Conservation (phyloP, 2,888 invertebrate genomes). For the Thereva nobilitata region DNA sequence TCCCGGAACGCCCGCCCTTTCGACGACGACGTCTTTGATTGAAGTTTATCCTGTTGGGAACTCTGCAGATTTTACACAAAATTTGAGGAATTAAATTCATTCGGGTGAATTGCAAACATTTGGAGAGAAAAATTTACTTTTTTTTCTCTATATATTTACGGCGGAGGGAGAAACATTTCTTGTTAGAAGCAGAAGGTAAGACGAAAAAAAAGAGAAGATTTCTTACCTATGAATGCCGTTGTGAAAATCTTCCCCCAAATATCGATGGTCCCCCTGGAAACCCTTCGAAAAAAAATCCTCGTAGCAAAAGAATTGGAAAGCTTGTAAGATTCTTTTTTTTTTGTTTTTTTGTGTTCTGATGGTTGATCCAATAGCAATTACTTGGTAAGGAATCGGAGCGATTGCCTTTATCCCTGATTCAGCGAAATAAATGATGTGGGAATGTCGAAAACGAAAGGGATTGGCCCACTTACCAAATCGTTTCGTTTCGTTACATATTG, state of each 20-base stretch:
- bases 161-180: not conserved
- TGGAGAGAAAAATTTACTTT: slow-evolving; percentile 16
- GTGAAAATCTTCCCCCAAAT: slow-evolving; percentile 3
- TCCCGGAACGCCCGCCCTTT: slow-evolving; percentile 2
- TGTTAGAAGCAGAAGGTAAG: not conserved
- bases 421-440: slow-evolving; percentile 6
- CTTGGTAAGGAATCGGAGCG: slow-evolving; percentile 1
- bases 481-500: slow-evolving; percentile 4
- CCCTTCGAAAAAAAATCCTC: not conserved
- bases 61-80: slow-evolving; percentile 18
- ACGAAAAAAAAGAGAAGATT: not conserved
- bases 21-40: slow-evolving; percentile 8
- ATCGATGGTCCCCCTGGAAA: not conserved
- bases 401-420: slow-evolving; percentile 18
- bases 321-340: slow-evolving; percentile 3
- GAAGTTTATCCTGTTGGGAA: slow-evolving; percentile 8
- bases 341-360: slow-evolving; percentile 5
- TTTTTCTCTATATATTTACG: not conserved
- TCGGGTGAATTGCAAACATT: slow-evolving; percentile 30
- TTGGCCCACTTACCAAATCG: slow-evolving; percentile 4
- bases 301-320: not conserved
- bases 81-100: slow-evolving; percentile 31
- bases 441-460: slow-evolving; percentile 15
- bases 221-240: not conserved
- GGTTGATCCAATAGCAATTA: slow-evolving; percentile 14